Conservation (phyloP, 2,113 vertebrate species). For the Hyla sarda region DNA sequence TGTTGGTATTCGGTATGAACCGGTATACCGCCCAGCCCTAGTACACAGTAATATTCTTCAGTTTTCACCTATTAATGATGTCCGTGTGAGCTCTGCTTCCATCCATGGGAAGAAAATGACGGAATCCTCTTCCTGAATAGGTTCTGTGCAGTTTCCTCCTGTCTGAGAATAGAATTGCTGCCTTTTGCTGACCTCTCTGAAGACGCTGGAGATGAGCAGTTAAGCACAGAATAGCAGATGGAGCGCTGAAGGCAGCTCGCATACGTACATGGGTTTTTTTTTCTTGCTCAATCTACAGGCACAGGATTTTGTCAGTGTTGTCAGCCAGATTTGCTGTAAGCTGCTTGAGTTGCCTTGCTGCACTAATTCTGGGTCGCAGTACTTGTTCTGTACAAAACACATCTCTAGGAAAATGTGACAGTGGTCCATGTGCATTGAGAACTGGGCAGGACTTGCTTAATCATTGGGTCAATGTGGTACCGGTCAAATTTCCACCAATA, state of each 20-base stretch:
- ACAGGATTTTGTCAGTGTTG: constrained; percentile 33
- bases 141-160: not conserved
- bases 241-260: constrained; percentile 21
- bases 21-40: no score
- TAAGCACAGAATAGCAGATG: constrained; percentile 45
- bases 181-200: not conserved
- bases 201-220: constrained; percentile 34
- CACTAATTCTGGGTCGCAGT: not conserved
- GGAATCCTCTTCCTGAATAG: not conserved
- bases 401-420: not conserved
- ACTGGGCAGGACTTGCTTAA: no score
- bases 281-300: constrained; percentile 34
- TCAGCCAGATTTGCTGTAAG: constrained; percentile 46
- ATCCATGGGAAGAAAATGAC: not conserved
- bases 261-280: not conserved
- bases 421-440: no score
- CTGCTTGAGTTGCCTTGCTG: constrained; percentile 22
- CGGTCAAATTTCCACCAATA: no score
- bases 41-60: no score
- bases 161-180: constrained; percentile 13
- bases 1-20: no score
- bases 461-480: no score
- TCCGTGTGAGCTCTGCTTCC: not conserved
- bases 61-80: not conserved
- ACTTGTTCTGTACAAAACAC: not conserved